Evolutionary conservation across 2,888 invertebrate species (phyloP), one percentile per base, ranked within the genome.

Genomic region (Diarsia brunnea): DNA sequence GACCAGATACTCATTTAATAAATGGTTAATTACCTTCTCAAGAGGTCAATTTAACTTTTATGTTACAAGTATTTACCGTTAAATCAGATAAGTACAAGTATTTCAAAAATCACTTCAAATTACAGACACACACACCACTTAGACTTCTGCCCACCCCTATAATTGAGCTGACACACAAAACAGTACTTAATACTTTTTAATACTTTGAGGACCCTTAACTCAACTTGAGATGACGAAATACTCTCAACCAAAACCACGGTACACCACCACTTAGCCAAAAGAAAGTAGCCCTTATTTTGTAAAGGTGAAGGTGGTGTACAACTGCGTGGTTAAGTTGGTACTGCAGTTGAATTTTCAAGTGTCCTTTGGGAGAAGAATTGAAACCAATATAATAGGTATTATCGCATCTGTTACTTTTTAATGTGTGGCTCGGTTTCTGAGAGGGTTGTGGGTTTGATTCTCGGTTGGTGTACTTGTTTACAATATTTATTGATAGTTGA

Each of bases 321-420:
- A 60, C 14, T 78, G 19, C 27, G 1, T 24, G 0, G 1, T n/a
- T 78, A 78, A 83, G 43, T 65, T 83, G 63, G 80, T 71, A 63
- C 24, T 38, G 10, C 55, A 60, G 11, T 84, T 72, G 49, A 43
- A 43, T 45, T 61, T 7, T 61, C 12, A 76, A 84, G 69, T 31
- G 71, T 53, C 0, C 71, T 85, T 55, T 24, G 43, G 0, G 7
- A 73, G 53, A 60, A 77, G 73, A 79, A 84, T 89, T 80, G 86
- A 80, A 78, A 79, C 78, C 77, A 77, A 80, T 86, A 72, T 76
- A 84, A 83, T 84, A 67, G 79, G 72, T 70, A 79, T 85, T 87
- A 85, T 71, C 81, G 68, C 88, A 88, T 88, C 88, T 88, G 86
- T 86, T 87, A 73, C 82, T 61, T 76, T 82, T 73, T 24, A 66